Percentiles rank a stretch among this genome's conserved stretches.
Evolutionary conservation across 2,888 invertebrate species (phyloP).

Genomic region (Drosophila fungiperda): DNA sequence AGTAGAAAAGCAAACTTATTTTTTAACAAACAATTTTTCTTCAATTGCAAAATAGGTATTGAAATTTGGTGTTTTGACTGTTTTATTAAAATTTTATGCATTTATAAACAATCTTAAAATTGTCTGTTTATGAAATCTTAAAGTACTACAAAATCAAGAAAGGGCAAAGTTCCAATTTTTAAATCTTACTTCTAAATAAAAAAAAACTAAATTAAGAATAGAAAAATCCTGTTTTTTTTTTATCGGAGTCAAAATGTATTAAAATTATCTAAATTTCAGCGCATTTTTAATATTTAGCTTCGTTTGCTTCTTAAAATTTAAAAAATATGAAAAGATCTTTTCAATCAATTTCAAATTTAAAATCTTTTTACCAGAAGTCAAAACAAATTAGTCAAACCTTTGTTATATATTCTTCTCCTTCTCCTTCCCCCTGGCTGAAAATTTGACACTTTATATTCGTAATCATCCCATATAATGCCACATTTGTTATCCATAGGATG

Average conservation of each 20-base stretch:
- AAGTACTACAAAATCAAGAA: not conserved
- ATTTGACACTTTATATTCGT: not conserved
- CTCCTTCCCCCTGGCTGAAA: not conserved
- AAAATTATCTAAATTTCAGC: too few relatives aligned
- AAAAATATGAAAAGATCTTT: too few relatives aligned
- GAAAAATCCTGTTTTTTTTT: too few relatives aligned
- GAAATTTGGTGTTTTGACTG: too few relatives aligned
- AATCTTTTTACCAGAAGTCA: not conserved
- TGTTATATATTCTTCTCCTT: not conserved
- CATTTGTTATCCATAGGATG: slow-evolving; percentile 86
- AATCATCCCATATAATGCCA: not conserved
- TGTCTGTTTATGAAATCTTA: too few relatives aligned
- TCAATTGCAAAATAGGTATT: not conserved
- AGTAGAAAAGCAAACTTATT: not conserved
- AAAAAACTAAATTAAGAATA: not conserved
- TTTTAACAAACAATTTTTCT: not conserved
- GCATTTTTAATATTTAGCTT: too few relatives aligned
- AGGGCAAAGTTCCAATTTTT: not conserved
- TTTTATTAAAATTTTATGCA: too few relatives aligned
- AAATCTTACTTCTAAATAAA: not conserved
- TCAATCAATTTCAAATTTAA: too few relatives aligned
- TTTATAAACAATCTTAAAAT: too few relatives aligned
- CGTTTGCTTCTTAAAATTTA: too few relatives aligned
- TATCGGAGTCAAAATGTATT: too few relatives aligned
- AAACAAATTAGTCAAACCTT: not conserved